Conservation (phyloP, 2,888 invertebrate genomes). For the Neoscelio sp. region DNA sequence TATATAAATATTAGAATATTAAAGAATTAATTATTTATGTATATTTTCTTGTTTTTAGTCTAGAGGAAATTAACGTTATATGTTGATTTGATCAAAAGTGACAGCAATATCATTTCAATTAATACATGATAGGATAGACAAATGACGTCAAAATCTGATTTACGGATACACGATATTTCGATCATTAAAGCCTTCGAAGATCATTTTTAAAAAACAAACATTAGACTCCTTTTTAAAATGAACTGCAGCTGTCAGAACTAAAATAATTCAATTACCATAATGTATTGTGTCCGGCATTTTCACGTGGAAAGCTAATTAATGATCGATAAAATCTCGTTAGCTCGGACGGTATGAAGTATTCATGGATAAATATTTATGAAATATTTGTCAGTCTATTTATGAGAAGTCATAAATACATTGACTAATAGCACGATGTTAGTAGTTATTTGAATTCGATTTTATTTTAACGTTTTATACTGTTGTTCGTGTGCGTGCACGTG, state of each 20-base stretch:
- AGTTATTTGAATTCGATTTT: conserved; percentile 57
- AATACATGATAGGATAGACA: too few relatives aligned
- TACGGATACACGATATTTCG: neutral
- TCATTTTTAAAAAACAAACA: conserved; percentile 40
- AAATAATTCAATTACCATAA: conserved; percentile 59
- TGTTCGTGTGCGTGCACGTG: conserved; percentile 13
- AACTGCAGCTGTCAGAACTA: conserved; percentile 42
- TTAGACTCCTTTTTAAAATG: conserved; percentile 41
- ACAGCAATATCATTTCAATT: too few relatives aligned
- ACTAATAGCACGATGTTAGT: conserved; percentile 31
- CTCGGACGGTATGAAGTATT: conserved; percentile 45
- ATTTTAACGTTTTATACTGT: conserved; percentile 30
- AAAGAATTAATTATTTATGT: too few relatives aligned
- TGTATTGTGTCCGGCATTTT: conserved; percentile 51
- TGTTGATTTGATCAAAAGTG: too few relatives aligned
- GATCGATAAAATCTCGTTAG: conserved; percentile 63
- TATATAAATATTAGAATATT: too few relatives aligned
- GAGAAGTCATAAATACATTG: conserved; percentile 51
- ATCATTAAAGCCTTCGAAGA: conserved; percentile 21
- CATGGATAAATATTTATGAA: conserved; percentile 40
- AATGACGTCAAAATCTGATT: neutral
- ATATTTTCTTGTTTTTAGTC: too few relatives aligned
- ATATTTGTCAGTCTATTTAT: conserved; percentile 55
- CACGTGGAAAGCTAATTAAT: conserved; percentile 52
- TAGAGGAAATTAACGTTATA: too few relatives aligned